These are phyloP conservation scores for Hydrocynus forskahlii DNA, from an alignment of 2,797 vertebrate species.

Conservation along the genomic window DNA sequence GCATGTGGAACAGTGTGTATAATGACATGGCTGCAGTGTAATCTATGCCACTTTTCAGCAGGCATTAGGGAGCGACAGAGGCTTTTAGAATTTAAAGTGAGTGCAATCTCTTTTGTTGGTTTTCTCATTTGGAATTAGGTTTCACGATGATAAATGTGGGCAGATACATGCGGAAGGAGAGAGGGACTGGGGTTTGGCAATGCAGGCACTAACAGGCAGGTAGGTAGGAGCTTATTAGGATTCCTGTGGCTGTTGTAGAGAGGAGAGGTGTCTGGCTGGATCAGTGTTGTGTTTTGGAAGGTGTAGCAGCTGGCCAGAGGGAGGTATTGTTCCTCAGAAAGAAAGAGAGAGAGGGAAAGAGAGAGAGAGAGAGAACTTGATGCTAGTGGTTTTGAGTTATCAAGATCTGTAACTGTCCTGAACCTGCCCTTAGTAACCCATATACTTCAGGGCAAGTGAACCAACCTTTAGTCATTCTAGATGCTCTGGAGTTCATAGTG, in stretches of 20 bases:
- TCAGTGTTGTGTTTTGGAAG: constrained; percentile 17
- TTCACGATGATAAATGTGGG: constrained; percentile 44
- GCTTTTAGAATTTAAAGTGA: constrained; percentile 39
- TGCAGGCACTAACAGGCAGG: constrained; percentile 13
- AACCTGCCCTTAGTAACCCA: background rate
- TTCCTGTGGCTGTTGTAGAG: background rate
- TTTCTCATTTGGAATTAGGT: constrained; percentile 47
- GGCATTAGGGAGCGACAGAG: constrained; percentile 3
- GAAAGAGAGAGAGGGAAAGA: background rate
- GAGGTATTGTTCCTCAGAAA: background rate
- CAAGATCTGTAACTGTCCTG: background rate
- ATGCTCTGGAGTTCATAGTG: background rate
- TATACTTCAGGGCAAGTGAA: background rate
- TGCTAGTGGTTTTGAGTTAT: constrained; percentile 22
- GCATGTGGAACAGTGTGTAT: constrained; percentile 36
- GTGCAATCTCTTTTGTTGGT: constrained; percentile 48
- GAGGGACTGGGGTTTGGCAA: background rate
- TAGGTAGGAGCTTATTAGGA: constrained; percentile 10
- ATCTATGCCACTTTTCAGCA: constrained; percentile 17
- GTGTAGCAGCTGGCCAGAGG: constrained; percentile 5
- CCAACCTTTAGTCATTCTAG: background rate
- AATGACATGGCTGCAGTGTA: constrained; percentile 9
- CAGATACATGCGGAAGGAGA: constrained; percentile 19
- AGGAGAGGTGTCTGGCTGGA: constrained; percentile 8
- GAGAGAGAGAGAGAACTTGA: constrained; percentile 18